A percentile compares a stretch with the other conserved stretches of the same genome.
Conservation (phyloP, 2,888 invertebrate genomes). For the Encarsia formosa region DNA sequence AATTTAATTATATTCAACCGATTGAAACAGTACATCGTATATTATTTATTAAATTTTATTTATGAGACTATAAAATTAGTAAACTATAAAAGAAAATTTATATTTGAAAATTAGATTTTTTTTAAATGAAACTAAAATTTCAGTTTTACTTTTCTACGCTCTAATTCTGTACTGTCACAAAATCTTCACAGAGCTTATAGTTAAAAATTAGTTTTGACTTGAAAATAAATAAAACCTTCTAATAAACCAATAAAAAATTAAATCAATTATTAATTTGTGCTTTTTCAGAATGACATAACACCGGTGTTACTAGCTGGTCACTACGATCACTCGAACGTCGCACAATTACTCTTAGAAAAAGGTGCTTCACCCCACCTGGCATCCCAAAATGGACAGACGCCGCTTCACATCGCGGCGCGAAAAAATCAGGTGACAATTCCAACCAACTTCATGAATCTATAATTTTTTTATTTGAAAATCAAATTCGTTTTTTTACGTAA, state of each 20-base stretch:
- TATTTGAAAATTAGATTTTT: too few species aligned
- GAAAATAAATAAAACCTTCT: not conserved
- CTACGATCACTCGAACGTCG: slow-evolving; percentile 91
- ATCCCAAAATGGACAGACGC: slow-evolving; percentile 97
- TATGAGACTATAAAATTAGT: too few species aligned
- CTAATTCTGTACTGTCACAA: too few species aligned
- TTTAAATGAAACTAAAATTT: too few species aligned
- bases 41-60: not conserved
- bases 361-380: slow-evolving; percentile 90
- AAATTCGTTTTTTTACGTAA: too few species aligned
- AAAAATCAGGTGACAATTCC: slow-evolving; percentile 76
- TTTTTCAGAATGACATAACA: slow-evolving; percentile 77
- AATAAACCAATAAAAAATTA: not conserved
- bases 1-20: too few species aligned
- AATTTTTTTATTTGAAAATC: too few species aligned
- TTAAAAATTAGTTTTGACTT: too few species aligned
- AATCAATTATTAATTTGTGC: slow-evolving; percentile 2
- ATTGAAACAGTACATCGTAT: not conserved
- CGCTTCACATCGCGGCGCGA: slow-evolving; percentile 95
- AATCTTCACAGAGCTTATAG: too few species aligned
- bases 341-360: slow-evolving; percentile 82
- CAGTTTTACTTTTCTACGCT: too few species aligned
- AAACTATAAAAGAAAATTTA: too few species aligned
- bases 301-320: slow-evolving; percentile 96
- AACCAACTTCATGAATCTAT: too few species aligned